Percentiles rank a stretch among this genome's conserved stretches.
These are phyloP conservation scores for Caenorhabditis sp. DNA, from an alignment of 2,888 invertebrate genomes.

Conservation along the genomic window DNA sequence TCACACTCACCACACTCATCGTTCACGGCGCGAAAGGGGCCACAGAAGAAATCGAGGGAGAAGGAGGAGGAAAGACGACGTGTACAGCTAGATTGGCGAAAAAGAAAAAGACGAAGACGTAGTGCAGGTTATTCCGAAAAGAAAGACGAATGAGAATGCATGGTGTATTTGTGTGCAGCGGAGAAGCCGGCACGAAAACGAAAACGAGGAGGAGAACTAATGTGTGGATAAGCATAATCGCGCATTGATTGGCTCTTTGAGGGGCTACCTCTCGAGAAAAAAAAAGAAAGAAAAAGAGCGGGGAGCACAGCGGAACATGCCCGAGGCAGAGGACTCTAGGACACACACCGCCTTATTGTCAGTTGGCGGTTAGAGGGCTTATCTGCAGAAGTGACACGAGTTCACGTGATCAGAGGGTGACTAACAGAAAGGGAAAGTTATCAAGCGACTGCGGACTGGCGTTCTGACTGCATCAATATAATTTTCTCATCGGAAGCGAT, in stretches of 20 bases:
- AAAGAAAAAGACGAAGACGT: constrained; percentile 1
- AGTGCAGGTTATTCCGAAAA: constrained; percentile 1
- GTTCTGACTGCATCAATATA: too few species aligned
- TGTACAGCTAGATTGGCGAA: too few species aligned
- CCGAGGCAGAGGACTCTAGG: neutral
- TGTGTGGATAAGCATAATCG: constrained; percentile 41
- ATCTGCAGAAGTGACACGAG: too few species aligned
- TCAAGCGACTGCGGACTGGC: too few species aligned
- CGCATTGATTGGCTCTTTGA: constrained; percentile 7
- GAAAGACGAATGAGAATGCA: constrained; percentile 11
- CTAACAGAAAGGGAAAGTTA: too few species aligned
- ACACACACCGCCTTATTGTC: neutral
- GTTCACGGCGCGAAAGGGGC: neutral
- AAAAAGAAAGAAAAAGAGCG: neutral
- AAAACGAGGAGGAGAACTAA: neutral
- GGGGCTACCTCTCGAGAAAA: neutral
- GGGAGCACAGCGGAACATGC: neutral
- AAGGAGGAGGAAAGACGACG: neutral
- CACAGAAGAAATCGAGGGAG: neutral
- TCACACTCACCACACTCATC: constrained; percentile 19
- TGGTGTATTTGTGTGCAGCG: neutral
- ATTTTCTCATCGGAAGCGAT: too few species aligned
- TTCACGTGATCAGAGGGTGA: neutral
- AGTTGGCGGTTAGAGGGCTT: too few species aligned
- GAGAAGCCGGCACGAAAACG: neutral